phyloP scores from a whole-genome alignment of 2,888 invertebrate genomes.

The Onchidella celtica region DNA sequence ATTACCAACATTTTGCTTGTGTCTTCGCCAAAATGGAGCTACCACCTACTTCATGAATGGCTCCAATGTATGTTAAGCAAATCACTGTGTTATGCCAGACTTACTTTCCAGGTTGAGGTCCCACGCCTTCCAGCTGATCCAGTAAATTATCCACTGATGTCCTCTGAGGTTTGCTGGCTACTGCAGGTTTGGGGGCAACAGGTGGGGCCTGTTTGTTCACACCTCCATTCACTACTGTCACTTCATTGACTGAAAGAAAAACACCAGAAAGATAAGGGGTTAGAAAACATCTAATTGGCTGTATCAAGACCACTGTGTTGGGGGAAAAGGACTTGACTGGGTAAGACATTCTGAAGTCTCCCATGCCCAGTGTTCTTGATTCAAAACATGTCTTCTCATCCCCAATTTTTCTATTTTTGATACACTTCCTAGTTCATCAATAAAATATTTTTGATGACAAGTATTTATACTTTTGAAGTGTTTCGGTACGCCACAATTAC shows the following conservation, averaged over 20 bases:
- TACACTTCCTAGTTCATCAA: no score
- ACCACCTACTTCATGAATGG: no score
- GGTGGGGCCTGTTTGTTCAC: slow-evolving; percentile 48
- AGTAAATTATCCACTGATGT: slow-evolving; percentile 94
- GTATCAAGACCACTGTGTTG: neutral
- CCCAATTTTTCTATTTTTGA: no score
- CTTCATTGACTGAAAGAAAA: slow-evolving; percentile 45
- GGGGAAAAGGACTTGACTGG: neutral
- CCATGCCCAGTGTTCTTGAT: no score
- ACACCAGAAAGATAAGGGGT: neutral
- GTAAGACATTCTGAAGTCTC: neutral
- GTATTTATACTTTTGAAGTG: no score
- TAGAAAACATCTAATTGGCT: slow-evolving; percentile 1
- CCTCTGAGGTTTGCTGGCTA: slow-evolving; percentile 80
- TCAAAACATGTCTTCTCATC: no score
- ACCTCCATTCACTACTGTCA: slow-evolving; percentile 39
- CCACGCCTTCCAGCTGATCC: slow-evolving; percentile 86
- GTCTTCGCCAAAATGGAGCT: no score
- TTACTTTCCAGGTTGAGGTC: slow-evolving; percentile 40
- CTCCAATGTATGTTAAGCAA: no score
- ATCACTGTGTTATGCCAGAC: neutral
- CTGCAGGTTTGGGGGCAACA: slow-evolving; percentile 70
- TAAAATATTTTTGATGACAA: no score
- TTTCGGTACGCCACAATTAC: no score
- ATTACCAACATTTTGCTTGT: no score